These are phyloP conservation scores for Drosophila gaucha DNA, from an alignment of 2,888 invertebrate species.

Conservation along the genomic window DNA sequence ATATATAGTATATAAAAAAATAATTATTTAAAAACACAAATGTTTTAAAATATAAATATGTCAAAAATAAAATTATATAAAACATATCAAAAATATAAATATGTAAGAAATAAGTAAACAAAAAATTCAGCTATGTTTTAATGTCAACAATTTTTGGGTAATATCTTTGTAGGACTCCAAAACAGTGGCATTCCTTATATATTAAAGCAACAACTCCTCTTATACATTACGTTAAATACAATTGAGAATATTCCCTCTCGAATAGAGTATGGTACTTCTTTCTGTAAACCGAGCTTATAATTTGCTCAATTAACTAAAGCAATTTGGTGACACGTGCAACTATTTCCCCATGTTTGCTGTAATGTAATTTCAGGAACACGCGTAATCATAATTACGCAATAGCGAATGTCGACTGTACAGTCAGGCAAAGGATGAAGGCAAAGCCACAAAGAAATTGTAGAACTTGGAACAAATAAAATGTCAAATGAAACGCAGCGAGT, in stretches of 20 bases:
- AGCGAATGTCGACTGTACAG: slow-evolving; percentile 17
- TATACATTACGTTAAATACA: background rate
- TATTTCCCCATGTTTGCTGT: too few relatives aligned
- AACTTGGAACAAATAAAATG: slow-evolving; percentile 31
- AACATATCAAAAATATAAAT: too few relatives aligned
- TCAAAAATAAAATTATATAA: too few relatives aligned
- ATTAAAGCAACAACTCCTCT: background rate
- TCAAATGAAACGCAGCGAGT: slow-evolving; percentile 25
- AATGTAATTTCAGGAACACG: slow-evolving; percentile 31
- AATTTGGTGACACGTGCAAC: slow-evolving; percentile 16
- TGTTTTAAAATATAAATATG: too few relatives aligned
- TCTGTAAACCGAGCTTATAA: background rate
- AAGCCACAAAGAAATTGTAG: background rate
- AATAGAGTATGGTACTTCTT: background rate
- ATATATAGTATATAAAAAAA: too few relatives aligned
- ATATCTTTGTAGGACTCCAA: too few relatives aligned
- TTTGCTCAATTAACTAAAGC: slow-evolving; percentile 9
- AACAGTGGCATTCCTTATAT: too few relatives aligned
- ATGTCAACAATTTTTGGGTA: too few relatives aligned
- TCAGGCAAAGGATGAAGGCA: background rate
- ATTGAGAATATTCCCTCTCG: background rate
- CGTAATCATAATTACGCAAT: slow-evolving; percentile 60
- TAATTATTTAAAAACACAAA: too few relatives aligned
- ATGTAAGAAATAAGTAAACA: too few relatives aligned
- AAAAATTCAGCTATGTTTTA: too few relatives aligned